Base-by-base conservation (phyloP, 2,113 vertebrate species). In the Onychostoma macrolepis region DNA sequence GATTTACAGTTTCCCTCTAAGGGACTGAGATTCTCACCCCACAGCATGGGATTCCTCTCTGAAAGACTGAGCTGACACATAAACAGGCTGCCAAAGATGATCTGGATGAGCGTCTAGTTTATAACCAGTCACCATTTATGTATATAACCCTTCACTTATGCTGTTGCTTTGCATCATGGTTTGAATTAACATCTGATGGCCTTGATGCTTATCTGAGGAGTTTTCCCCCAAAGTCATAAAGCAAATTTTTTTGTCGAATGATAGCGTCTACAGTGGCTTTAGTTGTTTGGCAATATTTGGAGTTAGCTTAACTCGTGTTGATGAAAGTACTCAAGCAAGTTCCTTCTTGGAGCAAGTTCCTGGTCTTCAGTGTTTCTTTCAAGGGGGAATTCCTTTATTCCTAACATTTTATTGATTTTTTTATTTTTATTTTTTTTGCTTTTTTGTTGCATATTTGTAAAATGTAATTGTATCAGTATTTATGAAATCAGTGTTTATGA, bases 241-340 rank as follows among this genome's bases (percentile, higher is more conserved):
- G 75, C 43, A 75, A 67, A 56, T 89, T 89, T 41, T 50, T 91
- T 90, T 90, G 88, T 91, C 41, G 65, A 53, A 30, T 80, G 86
- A 6, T 21, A 75, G 38, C 13, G n/a, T 72, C 75, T 80, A 87
- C 82, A 89, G 33, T 76, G 75, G 69, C 76, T 85, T 77, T 67
- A 79, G 87, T 26, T 69, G 24, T 28, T 77, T 85, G 82, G 76
- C 61, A 72, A 72, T 38, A 11, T 24, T 72, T 24, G 17, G 17
- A 71, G 33, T 21, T 36, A 4, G 3, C 36, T 67, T 8, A 67
- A 67, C 30, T 71, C 36, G 86, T 92, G 90, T 90, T 86, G 38
- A 45, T 53, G 26, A 36, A 80, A 80, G 28, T 11, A 24, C 50
- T 56, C 50, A 48, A 77, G 61, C 67, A 81, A 78, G 69, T 38